Base-by-base conservation (phyloP, 1,140 invertebrate genomes). In the Physella acuta region DNA sequence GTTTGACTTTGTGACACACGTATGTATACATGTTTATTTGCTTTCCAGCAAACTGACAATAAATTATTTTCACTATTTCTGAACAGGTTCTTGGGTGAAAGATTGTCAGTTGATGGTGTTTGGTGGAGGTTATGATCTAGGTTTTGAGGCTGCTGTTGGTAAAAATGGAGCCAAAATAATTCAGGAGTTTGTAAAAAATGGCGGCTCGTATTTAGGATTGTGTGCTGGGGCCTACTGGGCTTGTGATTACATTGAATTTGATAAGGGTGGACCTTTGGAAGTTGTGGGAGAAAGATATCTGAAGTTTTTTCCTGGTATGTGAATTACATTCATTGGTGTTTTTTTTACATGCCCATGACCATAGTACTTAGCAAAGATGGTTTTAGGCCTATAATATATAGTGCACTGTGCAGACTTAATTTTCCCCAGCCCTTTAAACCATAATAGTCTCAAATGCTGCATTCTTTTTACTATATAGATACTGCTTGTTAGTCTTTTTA, bases 51-150 rank as follows among this genome's bases (percentile, higher is more conserved):
- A 11, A 53, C n/a, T 8, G 52, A 53, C 28, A 11, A 24, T 33
- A 24, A 17, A 24, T 33, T 31, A 4, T 58, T 33, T 4, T 31
- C 39, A 44, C 39, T 11, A n/a, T n/a, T n/a, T n/a, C 1, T 51
- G 20, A 17, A 4, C 59, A 74, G 73, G 73, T 14, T 51, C 52
- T 1, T 81, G 78, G 77, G 65, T 16, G 16, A 56, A 70, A 17
- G 49, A 65, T 16, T 73, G 76, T 30, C 68, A 70, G 17, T 36
- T 80, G n/a, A 63, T 83, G 28, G 75, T 70, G 2, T 76, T 84
- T 68, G 82, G 82, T n/a, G 84, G 84, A n/a, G 84, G 84, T 0
- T 85, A 79, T 73, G 84, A 85, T 67, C 60, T 75, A 4, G 84
- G 84, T 14, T 81, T 78, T 63, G 76, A 82, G 3, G 33, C 71